Conservation (phyloP, 2,888 invertebrate species). For the Seladonia tumulorum region DNA sequence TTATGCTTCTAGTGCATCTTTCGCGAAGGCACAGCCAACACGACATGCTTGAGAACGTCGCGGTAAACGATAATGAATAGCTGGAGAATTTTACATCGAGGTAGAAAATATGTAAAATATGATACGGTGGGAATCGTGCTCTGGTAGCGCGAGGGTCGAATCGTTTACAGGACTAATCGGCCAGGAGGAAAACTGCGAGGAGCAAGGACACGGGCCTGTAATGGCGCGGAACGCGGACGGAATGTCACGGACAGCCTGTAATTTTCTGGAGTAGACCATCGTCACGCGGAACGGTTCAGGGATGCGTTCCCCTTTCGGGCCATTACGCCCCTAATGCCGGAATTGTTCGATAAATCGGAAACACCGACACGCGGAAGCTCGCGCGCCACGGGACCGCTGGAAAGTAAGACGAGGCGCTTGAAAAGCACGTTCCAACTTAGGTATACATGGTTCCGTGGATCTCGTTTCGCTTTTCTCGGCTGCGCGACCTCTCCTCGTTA, state of each 20-base stretch:
- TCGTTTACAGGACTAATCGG: conserved; percentile 18
- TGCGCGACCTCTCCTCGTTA: neutral
- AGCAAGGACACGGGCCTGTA: neutral
- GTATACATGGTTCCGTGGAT: neutral
- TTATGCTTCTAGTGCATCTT: no score
- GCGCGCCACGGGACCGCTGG: neutral
- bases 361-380: neutral
- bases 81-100: no score
- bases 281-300: neutral
- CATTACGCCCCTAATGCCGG: conserved; percentile 3
- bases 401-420: neutral
- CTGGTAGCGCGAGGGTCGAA: neutral
- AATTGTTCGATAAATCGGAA: conserved; percentile 31
- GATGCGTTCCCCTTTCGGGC: conserved; percentile 14
- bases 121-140: neutral
- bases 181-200: neutral
- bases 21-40: no score
- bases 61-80: neutral
- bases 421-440: neutral
- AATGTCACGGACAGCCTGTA: conserved; percentile 22
- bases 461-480: neutral
- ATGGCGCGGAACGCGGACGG: neutral
- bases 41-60: neutral
- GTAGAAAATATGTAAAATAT: neutral
- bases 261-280: conserved; percentile 17